Percentiles rank a stretch among this genome's conserved stretches.
Evolutionary conservation across 2,797 vertebrate genomes (phyloP).

Genomic region (Gouania willdenowi): DNA sequence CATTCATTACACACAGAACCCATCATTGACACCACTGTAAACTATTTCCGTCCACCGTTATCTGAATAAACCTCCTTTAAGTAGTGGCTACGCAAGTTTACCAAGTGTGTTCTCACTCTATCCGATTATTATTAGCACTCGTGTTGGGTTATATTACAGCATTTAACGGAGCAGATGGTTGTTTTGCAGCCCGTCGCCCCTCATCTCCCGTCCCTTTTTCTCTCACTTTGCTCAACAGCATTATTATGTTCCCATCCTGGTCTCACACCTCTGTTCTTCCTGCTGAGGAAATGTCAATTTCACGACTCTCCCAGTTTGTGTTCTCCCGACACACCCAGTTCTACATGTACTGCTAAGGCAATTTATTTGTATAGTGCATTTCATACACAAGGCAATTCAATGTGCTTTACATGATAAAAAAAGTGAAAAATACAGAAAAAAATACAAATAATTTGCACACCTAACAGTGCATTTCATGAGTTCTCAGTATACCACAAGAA

Average conservation of each 20-base stretch:
- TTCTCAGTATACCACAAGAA: too few species aligned
- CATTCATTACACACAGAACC: slow-evolving; percentile 50
- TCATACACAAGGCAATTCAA: slow-evolving; percentile 15
- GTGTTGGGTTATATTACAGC: slow-evolving; percentile 50
- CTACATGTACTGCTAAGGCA: slow-evolving; percentile 42
- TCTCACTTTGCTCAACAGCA: slow-evolving; percentile 25
- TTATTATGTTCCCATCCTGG: slow-evolving; percentile 65
- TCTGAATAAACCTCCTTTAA: slow-evolving; percentile 16
- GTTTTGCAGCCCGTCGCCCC: slow-evolving; percentile 64
- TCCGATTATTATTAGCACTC: slow-evolving; percentile 46
- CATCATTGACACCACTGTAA: slow-evolving; percentile 54
- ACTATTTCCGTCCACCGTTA: slow-evolving; percentile 62
- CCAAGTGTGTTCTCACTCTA: slow-evolving; percentile 23
- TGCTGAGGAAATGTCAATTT: slow-evolving; percentile 53
- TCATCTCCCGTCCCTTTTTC: slow-evolving; percentile 44
- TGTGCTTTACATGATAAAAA: slow-evolving; percentile 1
- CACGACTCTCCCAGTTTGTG: slow-evolving; percentile 33
- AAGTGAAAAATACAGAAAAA: not conserved
- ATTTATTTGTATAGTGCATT: too few species aligned
- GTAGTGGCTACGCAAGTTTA: slow-evolving; percentile 19
- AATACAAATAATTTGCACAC: not conserved
- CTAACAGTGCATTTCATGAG: slow-evolving; percentile 9
- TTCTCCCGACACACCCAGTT: slow-evolving; percentile 12
- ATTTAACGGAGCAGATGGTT: slow-evolving; percentile 65
- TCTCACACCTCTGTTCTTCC: slow-evolving; percentile 49